Evolutionary conservation across 2,797 vertebrate species (phyloP).

Genomic region (Gallinago stenura): DNA sequence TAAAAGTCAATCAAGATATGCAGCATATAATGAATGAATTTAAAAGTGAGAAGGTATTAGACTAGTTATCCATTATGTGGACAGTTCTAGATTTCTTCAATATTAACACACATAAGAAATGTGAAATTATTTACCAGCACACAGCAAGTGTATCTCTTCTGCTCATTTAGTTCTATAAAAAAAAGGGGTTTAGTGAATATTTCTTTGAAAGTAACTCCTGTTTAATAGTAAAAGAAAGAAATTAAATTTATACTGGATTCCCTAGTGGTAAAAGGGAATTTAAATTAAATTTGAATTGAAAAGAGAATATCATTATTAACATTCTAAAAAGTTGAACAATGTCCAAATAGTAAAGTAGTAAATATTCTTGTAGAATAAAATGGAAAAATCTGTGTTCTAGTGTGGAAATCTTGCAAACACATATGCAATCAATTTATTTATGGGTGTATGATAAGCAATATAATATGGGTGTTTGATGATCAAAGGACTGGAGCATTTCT

Average conservation of each 20-base stretch:
- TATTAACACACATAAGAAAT: neutral
- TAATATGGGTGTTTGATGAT: neutral
- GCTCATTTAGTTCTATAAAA: neutral
- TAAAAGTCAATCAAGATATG: neutral
- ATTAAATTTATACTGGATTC: neutral
- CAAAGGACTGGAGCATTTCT: too few species aligned
- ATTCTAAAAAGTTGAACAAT: neutral
- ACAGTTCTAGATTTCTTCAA: neutral
- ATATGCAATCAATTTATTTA: neutral
- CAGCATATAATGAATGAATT: neutral
- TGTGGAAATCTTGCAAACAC: neutral
- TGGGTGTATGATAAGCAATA: neutral
- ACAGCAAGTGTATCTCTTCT: neutral
- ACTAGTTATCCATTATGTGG: neutral
- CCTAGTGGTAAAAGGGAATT: neutral
- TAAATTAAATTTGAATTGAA: neutral
- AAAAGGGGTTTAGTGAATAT: neutral
- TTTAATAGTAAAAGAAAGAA: neutral
- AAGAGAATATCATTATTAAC: neutral
- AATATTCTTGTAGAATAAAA: neutral
- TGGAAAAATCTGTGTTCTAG: neutral
- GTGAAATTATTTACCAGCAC: neutral
- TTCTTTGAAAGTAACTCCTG: neutral
- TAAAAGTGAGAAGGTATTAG: neutral
- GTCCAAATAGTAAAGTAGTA: neutral